Base-by-base conservation (phyloP, 2,888 invertebrate genomes). In the Lypha dubia region DNA sequence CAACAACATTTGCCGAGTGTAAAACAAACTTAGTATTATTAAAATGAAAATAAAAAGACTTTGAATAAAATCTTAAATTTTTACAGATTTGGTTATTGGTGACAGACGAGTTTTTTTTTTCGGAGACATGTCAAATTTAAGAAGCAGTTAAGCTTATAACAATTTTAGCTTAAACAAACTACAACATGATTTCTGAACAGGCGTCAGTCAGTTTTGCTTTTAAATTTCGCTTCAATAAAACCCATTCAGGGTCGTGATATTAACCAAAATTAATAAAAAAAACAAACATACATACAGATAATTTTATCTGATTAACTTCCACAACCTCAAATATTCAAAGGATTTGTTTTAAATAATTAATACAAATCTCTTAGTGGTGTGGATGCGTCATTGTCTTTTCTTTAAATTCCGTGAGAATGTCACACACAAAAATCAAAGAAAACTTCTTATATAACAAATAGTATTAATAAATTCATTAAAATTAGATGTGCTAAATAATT, bases 31-130 rank as follows among this genome's bases (percentile, higher is more conserved):
- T 38, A 46, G 41, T 49, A 62, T 71, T 65, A 0, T 1, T 28
- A 5, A 28, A 28, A 11, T 20, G 35, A 44, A 80, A 38, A 58
- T 28, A 53, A 13, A 44, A 51, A 76, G 41, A 67, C 32, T 32
- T 58, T 0, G 44, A 65, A 60, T 20, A 56, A 84, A 84, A 84
- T 76, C 71, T 76, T 68, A 65, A 35, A 76, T 79, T 79, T 71
- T 79, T 76, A 85, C 88, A 86, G 87, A 88, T 90, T 90, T 89
- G 91, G 91, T 87, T 88, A 90, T 90, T 89, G 89, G 90, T 91
- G 90, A 90, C 91, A 79, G 63, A 80, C 83, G 75, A 62, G 85
- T 85, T 85, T 89, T 81, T 28, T n/a, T 74, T 68, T 51, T 15
- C 20, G 41, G 75, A 87, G 84, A 87, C 86, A 86, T 86, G 86